A percentile compares a stretch with the other conserved stretches of the same genome.
Conservation (phyloP, 2,888 invertebrate genomes). For the Gortyna flavago region DNA sequence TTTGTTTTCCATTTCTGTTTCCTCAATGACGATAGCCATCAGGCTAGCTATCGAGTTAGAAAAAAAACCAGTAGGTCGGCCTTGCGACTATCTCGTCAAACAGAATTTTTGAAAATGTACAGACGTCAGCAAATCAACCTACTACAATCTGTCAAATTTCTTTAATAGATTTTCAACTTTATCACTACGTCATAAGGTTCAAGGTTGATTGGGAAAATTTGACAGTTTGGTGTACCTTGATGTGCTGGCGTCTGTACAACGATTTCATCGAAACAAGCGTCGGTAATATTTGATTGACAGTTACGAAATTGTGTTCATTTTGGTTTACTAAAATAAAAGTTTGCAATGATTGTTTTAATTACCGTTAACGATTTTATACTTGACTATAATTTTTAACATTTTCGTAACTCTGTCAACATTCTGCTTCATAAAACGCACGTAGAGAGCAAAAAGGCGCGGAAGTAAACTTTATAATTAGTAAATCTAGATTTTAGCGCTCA, state of each 20-base stretch:
- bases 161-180: too few relatives aligned
- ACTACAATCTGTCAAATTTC: too few relatives aligned
- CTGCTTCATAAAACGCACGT: not conserved
- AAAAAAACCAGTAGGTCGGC: not conserved
- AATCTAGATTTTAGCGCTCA: not conserved
- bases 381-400: not conserved
- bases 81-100: conserved; percentile 2
- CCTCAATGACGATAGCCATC: not conserved
- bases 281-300: conserved; percentile 36
- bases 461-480: not conserved
- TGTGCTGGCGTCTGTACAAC: too few relatives aligned
- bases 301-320: conserved; percentile 28
- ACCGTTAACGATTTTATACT: not conserved
- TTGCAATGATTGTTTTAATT: conserved; percentile 23
- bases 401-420: not conserved
- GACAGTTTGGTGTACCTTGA: too few relatives aligned
- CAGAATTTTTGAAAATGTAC: conserved; percentile 27
- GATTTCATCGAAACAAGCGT: conserved; percentile 16
- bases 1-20: too few relatives aligned
- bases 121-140: too few relatives aligned
- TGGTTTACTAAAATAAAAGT: not conserved
- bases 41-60: not conserved
- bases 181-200: too few relatives aligned
- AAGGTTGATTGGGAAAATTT: too few relatives aligned
- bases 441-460: not conserved